These are phyloP conservation scores for Plecotus auritus DNA, from an alignment of 2,113 vertebrate species.

Conservation along the genomic window DNA sequence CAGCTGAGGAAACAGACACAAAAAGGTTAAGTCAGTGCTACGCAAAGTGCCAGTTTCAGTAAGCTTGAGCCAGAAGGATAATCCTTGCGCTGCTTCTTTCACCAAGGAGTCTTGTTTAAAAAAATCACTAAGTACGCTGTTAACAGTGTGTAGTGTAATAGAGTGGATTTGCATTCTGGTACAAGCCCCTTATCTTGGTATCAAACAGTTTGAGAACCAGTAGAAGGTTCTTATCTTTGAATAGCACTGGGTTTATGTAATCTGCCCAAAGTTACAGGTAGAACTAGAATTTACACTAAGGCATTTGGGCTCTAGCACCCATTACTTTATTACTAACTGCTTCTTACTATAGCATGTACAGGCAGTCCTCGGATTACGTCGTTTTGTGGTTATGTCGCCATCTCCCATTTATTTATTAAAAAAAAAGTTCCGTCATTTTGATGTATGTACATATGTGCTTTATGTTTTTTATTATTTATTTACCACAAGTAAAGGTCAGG, in stretches of 20 bases:
- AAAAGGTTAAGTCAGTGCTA: not conserved
- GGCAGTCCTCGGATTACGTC: no score
- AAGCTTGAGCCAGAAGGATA: not conserved
- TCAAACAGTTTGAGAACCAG: not conserved
- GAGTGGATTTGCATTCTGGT: not conserved
- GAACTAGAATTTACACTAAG: not conserved
- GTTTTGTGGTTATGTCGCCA: no score
- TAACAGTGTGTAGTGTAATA: not conserved
- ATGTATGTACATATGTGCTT: no score
- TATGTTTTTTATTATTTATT: no score
- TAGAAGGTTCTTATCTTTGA: not conserved
- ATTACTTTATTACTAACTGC: not conserved
- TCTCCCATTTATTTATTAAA: no score
- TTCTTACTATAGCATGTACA: not conserved
- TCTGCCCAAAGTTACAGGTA: not conserved
- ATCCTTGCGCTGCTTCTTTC: not conserved
- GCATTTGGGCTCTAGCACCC: not conserved
- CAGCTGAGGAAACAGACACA: not conserved
- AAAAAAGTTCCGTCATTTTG: no score
- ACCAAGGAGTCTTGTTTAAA: not conserved
- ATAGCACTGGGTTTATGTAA: not conserved
- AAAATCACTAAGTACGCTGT: not conserved
- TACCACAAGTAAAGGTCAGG: no score
- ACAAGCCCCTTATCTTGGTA: not conserved
- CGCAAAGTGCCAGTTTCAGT: not conserved